These are phyloP conservation scores for Lobophora halterata DNA, from an alignment of 2,888 invertebrate species.

Conservation along the genomic window DNA sequence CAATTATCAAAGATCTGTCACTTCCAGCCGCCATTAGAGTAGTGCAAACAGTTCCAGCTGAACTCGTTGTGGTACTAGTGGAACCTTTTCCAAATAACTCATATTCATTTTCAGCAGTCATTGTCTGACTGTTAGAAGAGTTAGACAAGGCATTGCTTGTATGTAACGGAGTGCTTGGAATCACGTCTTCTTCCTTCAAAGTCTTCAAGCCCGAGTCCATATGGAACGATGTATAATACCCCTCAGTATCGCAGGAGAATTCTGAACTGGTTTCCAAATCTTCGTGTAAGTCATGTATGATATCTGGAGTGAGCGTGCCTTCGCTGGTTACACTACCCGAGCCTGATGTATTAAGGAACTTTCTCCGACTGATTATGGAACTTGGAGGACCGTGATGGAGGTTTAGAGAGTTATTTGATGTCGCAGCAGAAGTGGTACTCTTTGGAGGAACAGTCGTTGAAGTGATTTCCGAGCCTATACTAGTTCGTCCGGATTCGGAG, in stretches of 20 bases:
- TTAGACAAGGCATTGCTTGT: slow-evolving; percentile 85
- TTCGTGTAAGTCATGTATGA: slow-evolving; percentile 89
- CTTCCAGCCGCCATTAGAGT: slow-evolving; percentile 87
- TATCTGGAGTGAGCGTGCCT: slow-evolving; percentile 91
- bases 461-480: slow-evolving; percentile 91
- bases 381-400: slow-evolving; percentile 83
- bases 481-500: slow-evolving; percentile 92
- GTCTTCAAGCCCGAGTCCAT: slow-evolving; percentile 96
- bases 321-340: slow-evolving; percentile 92
- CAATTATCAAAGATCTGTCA: slow-evolving; percentile 81
- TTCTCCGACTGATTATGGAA: slow-evolving; percentile 84
- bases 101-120: slow-evolving; percentile 92
- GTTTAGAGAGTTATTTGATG: slow-evolving; percentile 86
- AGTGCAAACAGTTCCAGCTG: slow-evolving; percentile 94
- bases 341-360: slow-evolving; percentile 87
- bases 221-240: slow-evolving; percentile 98
- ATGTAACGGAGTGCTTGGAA: slow-evolving; percentile 86
- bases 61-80: slow-evolving; percentile 94
- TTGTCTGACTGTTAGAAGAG: slow-evolving; percentile 85
- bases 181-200: slow-evolving; percentile 84
- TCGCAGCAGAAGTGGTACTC: slow-evolving; percentile 84
- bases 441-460: slow-evolving; percentile 85
- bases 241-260: slow-evolving; percentile 98
- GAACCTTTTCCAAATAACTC: slow-evolving; percentile 95
- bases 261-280: slow-evolving; percentile 94